Base-by-base conservation (phyloP, 2,113 vertebrate species). In the Brachyhypopomus occidentalis region DNA sequence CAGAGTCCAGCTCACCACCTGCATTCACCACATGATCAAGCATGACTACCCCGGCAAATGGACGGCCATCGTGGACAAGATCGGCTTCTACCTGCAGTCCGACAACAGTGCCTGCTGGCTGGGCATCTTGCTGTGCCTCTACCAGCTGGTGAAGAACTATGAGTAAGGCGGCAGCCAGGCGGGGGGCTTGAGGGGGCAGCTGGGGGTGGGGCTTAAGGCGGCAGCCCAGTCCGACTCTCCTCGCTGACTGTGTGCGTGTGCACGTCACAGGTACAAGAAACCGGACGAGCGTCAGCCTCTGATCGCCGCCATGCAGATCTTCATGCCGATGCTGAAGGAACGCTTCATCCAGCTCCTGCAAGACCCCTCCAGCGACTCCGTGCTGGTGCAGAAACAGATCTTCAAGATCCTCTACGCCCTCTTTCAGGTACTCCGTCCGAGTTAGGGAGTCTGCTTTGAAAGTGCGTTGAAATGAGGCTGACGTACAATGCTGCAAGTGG, bases 361-460 rank as follows among this genome's bases (percentile, higher is more conserved):
- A 62, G 96, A 99, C 89, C 94, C 94, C 27, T 98, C 96, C 85
- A 95, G 95, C 78, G 96, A 99, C 12, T 98, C 98, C 87, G 97
- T 99, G 69, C 96, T 99, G 59, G 96, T 99, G 74, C 98, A 99
- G 91, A 99, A 99, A 91, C 97, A 99, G 77, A 99, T 99, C 92
- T 98, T 99, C 89, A 99, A 99, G 94, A 99, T 99, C 90, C 96
- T 99, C 87, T 99, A 99, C 79, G 98, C 98, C 77, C 96, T 99
- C 85, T 97, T 99, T 89, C 97, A 99, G 97, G 98, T 99, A 94
- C 58, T 22, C 11, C 1, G 38, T 2, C 5, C 34, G 2, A 12
- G 7, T 9, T 20, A n/a, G 38, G 11, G 27, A 2, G 3, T 38
- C 12, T 7, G 2, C 3, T 38, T 59, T n/a, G 5, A 56, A 19